Base-by-base conservation (phyloP, 2,888 invertebrate genomes). In the Drosophila greeni region DNA sequence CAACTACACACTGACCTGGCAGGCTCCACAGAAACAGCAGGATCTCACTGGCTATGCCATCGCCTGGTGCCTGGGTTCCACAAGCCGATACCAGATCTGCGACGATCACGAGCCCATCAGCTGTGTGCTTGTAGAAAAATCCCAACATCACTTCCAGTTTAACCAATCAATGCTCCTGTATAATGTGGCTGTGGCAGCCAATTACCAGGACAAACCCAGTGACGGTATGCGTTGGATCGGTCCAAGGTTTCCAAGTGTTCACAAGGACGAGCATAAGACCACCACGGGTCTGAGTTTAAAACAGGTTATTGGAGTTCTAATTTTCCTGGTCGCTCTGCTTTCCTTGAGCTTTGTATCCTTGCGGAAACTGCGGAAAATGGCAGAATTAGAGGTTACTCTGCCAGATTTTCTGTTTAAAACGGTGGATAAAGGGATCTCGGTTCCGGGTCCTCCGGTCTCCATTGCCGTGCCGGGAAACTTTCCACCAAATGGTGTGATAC, bases 1-100 rank as follows among this genome's bases (percentile, higher is more conserved):
- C 12, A 43, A 53, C 53, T 16, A 20, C 5, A 53, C 43, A 6
- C 12, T 53, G 12, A 4, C 43, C 4, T 53, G 53, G 53, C 31
- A 23, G 12, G 12, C 43, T 2, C 53, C 53, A 1, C 5, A 16
- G 31, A 20, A 43, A 1, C 43, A 43, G 16, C 3, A 31, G 2
- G 23, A 5, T 9, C 43, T 53, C 12, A 12, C 0, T 31, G 31
- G 43, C 16, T 53, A 53, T 9, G 16, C 23, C 12, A 45, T 53
- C 9, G 20, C 31, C 23, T 53, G 53, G 43, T 53, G 53, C 14
- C 14, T 9, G 9, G 43, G 20, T 16, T 29, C 53, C 2, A 16
- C 18, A 23, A 43, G 12, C 23, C 23, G 29, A 9, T 43, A 12
- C 1, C 53, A 31, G 43, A 53, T 53, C 12, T 53, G 53, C 8